Conservation (phyloP, 2,888 invertebrate genomes). For the Clanis bilineata region DNA sequence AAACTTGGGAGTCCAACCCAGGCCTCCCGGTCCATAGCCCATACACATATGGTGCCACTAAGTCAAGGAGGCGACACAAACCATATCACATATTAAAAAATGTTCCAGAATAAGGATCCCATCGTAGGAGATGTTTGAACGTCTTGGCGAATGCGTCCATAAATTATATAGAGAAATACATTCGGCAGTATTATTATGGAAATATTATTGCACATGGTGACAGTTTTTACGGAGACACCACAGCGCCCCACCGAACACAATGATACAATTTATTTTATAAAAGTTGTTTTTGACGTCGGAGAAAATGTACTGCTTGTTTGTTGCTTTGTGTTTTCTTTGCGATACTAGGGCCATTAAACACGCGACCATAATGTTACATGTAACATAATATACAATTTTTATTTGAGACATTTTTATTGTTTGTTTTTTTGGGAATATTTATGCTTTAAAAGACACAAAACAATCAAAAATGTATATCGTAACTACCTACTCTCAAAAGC, state of each 20-base stretch:
- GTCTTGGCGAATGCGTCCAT: neutral
- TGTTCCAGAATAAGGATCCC: neutral
- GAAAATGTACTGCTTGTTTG: constrained; percentile 63
- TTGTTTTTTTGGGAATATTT: too few species aligned
- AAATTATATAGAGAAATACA: constrained; percentile 4
- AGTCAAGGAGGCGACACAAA: too few species aligned
- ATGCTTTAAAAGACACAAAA: too few species aligned
- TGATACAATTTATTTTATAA: constrained; percentile 68
- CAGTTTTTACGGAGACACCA: constrained; percentile 27
- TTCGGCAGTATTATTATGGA: constrained; percentile 26
- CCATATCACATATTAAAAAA: too few species aligned
- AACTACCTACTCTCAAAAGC: too few species aligned
- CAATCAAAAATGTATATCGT: too few species aligned
- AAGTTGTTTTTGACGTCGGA: constrained; percentile 67
- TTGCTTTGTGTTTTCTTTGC: constrained; percentile 54
- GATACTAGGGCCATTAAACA: constrained; percentile 36
- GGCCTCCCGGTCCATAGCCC: too few species aligned
- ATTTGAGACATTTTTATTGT: too few species aligned
- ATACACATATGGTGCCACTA: too few species aligned
- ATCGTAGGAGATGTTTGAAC: neutral
- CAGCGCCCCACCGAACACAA: constrained; percentile 46
- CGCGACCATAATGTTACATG: constrained; percentile 19
- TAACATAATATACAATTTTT: neutral
- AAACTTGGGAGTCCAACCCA: too few species aligned
- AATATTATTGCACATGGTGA: constrained; percentile 24